phyloP scores from a whole-genome alignment of 2,113 vertebrate species.

The Acanthisitta chloris region DNA sequence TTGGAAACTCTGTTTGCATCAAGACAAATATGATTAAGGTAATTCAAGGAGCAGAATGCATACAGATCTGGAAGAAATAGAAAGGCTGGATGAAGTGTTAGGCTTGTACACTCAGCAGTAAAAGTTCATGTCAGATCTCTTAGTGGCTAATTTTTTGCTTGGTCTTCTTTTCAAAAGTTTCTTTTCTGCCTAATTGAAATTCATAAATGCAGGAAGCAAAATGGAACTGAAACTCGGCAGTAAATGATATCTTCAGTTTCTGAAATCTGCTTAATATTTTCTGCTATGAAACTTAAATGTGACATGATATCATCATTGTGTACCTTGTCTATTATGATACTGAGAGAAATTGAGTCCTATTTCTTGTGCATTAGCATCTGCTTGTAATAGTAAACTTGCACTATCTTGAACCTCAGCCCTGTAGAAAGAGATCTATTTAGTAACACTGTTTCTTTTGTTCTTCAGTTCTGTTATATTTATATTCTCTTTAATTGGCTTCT shows the following conservation, averaged over 20 bases:
- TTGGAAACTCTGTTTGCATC: not conserved
- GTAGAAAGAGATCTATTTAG: fast-evolving
- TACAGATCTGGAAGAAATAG: not conserved
- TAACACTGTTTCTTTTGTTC: not conserved
- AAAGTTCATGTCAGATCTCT: not conserved
- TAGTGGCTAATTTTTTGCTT: not conserved
- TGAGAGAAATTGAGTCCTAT: not conserved
- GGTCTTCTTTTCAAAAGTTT: not conserved
- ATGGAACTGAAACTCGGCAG: not conserved
- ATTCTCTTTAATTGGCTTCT: not conserved
- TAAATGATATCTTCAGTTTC: not conserved
- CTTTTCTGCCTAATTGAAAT: not conserved
- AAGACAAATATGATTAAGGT: not conserved
- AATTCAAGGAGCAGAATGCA: not conserved
- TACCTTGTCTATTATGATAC: not conserved
- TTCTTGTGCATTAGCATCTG: not conserved
- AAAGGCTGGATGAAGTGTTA: not conserved
- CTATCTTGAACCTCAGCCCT: not conserved
- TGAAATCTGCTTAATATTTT: not conserved
- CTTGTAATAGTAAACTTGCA: not conserved
- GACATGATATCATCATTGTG: no score
- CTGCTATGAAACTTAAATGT: not conserved
- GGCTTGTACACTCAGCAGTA: not conserved
- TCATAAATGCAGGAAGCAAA: not conserved
- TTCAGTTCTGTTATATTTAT: not conserved